Base-by-base conservation (phyloP, 2,888 invertebrate genomes). In the Heliconius hortense region DNA sequence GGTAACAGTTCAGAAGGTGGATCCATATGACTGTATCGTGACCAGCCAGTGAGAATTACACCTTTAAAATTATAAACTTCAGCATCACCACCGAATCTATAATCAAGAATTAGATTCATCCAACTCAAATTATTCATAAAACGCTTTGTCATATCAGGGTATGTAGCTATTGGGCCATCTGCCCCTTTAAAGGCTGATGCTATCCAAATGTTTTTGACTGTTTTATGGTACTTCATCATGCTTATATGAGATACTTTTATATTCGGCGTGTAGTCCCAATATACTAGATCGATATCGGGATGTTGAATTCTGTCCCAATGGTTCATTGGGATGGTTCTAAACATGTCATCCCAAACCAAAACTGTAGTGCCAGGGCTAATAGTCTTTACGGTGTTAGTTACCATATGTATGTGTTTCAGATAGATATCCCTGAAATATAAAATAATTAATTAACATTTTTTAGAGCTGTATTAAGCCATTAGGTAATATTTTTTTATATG, bases 121-220 rank as follows among this genome's bases (percentile, higher is more conserved):
- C 98, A 98, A 11, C 95, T 94, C 67, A 95, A 92, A 85, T 97
- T 96, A 85, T 98, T 98, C 72, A 94, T 93, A 72, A 97, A 90
- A 82, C 98, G 96, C 72, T 95, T 94, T 3, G 89, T 90, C 4
- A 95, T 88, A 77, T 95, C 90, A 0, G 96, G 95, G 1, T 95
- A 85, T 28, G 93, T 92, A 74, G 94, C 90, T 7, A 88, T 88
- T 0, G 85, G 84, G 1, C 95, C 95, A 67, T 96, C 96, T 0
- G 96, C 96, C 0, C 98, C 98, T 93, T 98, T 98, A 84, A 96
- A 98, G 0, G 98, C 97, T 77, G 97, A 96, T 0, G 97, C 97
- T 64, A 96, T 94, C 97, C 98, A 98, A 31, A 97, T 90, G 59
- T 95, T 94, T 2, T 94, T 90, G 87, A 98, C 98, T 15, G 82